A percentile compares a stretch with the other conserved stretches of the same genome.
Conservation (phyloP, 1,140 invertebrate genomes). For the Liolophura sinensis region DNA sequence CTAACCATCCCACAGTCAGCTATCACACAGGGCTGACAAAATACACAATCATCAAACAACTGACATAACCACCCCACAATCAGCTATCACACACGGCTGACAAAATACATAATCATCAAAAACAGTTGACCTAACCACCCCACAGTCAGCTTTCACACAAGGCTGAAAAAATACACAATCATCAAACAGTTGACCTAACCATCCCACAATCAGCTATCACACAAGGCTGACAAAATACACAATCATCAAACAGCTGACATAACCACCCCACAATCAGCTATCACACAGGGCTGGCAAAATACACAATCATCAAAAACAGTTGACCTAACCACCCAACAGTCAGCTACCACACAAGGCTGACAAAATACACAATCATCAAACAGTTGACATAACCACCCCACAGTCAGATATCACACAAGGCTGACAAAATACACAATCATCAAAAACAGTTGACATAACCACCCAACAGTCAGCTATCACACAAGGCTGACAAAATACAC, state of each 20-base stretch:
- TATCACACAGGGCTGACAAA: neutral
- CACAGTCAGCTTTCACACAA: neutral
- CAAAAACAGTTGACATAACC: too few species aligned
- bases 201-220: conserved; percentile 45
- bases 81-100: conserved; percentile 38
- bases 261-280: neutral
- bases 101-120: conserved; percentile 1
- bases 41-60: too few species aligned
- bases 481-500: conserved; percentile 30
- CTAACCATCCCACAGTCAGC: neutral
- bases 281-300: neutral
- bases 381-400: neutral
- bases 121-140: neutral
- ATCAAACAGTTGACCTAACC: too few species aligned
- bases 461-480: conserved; percentile 44
- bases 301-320: too few species aligned
- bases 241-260: neutral
- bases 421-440: neutral
- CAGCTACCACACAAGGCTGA: conserved; percentile 38
- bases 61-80: conserved; percentile 51
- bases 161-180: neutral
- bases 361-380: conserved; percentile 1
- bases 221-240: conserved; percentile 30
- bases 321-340: conserved; percentile 49
- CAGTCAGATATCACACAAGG: too few species aligned